Evolutionary conservation across 2,888 invertebrate species (phyloP).

Genomic region (Platycheirus rosarum): DNA sequence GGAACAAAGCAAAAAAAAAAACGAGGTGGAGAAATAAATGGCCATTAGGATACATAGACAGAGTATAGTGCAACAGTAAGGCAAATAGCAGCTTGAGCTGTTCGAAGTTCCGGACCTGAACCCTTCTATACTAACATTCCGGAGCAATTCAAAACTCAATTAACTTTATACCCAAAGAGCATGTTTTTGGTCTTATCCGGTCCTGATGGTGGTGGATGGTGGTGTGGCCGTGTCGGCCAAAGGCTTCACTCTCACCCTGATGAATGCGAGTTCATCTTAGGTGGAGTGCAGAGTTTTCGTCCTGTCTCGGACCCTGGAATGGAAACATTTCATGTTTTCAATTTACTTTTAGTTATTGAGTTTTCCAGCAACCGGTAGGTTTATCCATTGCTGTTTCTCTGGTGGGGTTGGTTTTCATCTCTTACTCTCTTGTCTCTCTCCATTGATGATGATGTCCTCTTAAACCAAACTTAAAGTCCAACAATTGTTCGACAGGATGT

Average conservation of each 20-base stretch:
- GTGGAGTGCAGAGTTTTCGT: slow-evolving; percentile 9
- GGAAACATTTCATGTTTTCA: slow-evolving; percentile 67
- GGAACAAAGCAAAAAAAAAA: slow-evolving; percentile 5
- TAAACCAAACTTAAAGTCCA: slow-evolving; percentile 16
- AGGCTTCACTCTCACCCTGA: slow-evolving; percentile 52
- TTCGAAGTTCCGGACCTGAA: slow-evolving; percentile 12
- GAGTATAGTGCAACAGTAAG: slow-evolving; percentile 28
- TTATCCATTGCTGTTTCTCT: background rate
- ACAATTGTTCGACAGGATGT: slow-evolving; percentile 57
- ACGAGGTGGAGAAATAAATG: slow-evolving; percentile 35
- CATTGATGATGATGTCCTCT: background rate
- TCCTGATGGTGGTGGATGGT: slow-evolving; percentile 34
- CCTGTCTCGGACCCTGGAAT: slow-evolving; percentile 8
- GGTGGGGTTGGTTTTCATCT: too few relatives aligned
- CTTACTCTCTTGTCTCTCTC: background rate
- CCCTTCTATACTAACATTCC: slow-evolving; percentile 28
- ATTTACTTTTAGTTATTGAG: slow-evolving; percentile 70
- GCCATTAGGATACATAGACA: slow-evolving; percentile 1
- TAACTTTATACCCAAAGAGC: slow-evolving; percentile 72
- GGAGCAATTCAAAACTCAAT: slow-evolving; percentile 74
- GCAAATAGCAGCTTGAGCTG: slow-evolving; percentile 14
- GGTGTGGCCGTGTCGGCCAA: slow-evolving; percentile 49
- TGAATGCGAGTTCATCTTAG: slow-evolving; percentile 55
- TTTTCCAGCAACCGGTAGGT: slow-evolving; percentile 12
- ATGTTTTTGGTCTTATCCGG: slow-evolving; percentile 67